These are phyloP conservation scores for Mellilla xanthometata DNA, from an alignment of 2,888 invertebrate species.

Conservation along the genomic window DNA sequence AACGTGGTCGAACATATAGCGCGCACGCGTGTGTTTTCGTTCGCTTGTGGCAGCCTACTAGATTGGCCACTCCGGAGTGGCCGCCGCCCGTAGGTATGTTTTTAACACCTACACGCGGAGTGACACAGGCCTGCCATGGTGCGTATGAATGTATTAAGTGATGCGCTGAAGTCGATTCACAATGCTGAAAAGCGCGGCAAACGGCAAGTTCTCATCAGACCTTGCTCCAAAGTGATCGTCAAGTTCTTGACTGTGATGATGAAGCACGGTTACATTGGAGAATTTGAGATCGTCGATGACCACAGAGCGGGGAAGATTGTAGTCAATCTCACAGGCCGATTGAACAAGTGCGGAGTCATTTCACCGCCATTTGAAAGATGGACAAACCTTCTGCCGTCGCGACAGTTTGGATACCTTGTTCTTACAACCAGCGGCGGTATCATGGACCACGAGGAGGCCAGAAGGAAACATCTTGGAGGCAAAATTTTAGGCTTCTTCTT, in stretches of 20 bases:
- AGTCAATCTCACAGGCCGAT: slow-evolving; percentile 98
- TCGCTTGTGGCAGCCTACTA: no score
- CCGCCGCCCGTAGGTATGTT: no score
- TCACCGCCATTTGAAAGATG: slow-evolving; percentile 99
- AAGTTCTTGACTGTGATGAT: slow-evolving; percentile 99
- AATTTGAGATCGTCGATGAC: slow-evolving; percentile 99
- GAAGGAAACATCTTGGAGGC: no score
- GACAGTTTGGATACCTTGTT: slow-evolving; percentile 99
- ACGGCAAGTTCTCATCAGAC: slow-evolving; percentile 98
- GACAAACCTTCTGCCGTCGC: slow-evolving; percentile 98
- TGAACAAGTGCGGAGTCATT: slow-evolving; percentile 99
- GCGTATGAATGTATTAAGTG: slow-evolving; percentile 99
- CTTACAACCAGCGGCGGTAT: no score
- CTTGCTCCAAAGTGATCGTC: slow-evolving; percentile 99
- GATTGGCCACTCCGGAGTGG: no score
- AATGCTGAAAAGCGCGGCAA: slow-evolving; percentile 99
- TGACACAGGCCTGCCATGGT: no score
- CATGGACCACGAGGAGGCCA: no score
- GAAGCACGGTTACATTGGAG: slow-evolving; percentile 99
- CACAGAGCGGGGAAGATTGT: slow-evolving; percentile 99
- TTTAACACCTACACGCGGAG: no score
- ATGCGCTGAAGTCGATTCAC: slow-evolving; percentile 99
- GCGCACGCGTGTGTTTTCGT: no score
- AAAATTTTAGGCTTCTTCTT: no score
- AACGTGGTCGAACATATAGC: no score